These are phyloP conservation scores for Falco cherrug DNA, from an alignment of 2,797 vertebrate genomes.

Conservation along the genomic window DNA sequence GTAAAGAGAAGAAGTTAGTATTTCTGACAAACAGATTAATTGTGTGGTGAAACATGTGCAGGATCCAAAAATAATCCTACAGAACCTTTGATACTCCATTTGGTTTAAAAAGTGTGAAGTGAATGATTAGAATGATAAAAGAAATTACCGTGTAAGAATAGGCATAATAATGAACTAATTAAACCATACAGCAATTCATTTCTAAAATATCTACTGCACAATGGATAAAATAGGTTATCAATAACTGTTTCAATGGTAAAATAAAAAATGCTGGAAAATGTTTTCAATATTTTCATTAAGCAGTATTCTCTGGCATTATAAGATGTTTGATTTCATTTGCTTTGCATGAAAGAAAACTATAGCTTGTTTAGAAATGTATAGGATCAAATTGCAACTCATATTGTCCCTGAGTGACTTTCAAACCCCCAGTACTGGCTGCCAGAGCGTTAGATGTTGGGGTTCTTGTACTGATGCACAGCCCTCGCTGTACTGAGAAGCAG, in stretches of 20 bases:
- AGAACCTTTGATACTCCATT: conserved; percentile 64
- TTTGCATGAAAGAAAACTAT: neutral
- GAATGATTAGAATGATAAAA: conserved; percentile 74
- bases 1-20: conserved; percentile 39
- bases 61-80: conserved; percentile 62
- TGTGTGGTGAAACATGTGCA: conserved; percentile 60
- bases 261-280: conserved; percentile 40
- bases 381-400: neutral
- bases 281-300: conserved; percentile 53
- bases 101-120: conserved; percentile 56
- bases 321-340: conserved; percentile 32
- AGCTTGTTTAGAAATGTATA: neutral
- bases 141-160: conserved; percentile 68
- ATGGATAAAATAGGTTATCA: conserved; percentile 72
- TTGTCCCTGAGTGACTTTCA: neutral
- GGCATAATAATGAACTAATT: conserved; percentile 72
- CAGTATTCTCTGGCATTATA: neutral
- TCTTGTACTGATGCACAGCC: neutral
- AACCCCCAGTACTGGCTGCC: neutral
- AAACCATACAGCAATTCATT: conserved; percentile 69
- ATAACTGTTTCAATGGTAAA: conserved; percentile 56
- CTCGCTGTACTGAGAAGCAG: neutral
- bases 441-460: neutral
- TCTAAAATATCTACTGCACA: conserved; percentile 71
- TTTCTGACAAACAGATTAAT: conserved; percentile 74